These are phyloP conservation scores for Sinosuthora webbiana DNA, from an alignment of 2,113 vertebrate species.

Conservation along the genomic window DNA sequence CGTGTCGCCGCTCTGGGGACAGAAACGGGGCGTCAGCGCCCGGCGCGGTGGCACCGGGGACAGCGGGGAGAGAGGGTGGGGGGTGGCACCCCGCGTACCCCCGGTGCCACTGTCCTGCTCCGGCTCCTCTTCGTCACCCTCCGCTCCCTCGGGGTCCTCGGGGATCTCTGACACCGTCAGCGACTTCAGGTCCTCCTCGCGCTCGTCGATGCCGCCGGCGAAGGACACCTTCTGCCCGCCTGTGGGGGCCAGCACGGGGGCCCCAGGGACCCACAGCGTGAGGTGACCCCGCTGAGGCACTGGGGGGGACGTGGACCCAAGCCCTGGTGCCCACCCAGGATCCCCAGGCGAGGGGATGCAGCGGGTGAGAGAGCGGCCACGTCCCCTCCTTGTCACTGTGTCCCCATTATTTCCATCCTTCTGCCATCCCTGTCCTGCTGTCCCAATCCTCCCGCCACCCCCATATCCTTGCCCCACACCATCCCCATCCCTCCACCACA, in stretches of 20 bases:
- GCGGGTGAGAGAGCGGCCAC: accelerated
- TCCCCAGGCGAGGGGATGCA: neutral
- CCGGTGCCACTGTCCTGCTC: slow-evolving; percentile 3
- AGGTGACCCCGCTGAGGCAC: accelerated
- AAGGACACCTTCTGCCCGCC: slow-evolving; percentile 65
- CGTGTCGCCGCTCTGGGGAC: slow-evolving; percentile 19
- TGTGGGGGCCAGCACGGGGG: neutral
- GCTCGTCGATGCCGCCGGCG: slow-evolving; percentile 51
- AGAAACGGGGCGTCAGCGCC: accelerated
- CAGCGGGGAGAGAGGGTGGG: accelerated
- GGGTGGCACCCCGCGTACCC: neutral
- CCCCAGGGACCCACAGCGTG: neutral
- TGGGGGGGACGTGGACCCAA: accelerated
- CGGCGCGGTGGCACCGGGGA: neutral
- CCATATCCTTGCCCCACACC: too few relatives aligned
- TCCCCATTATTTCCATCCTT: accelerated
- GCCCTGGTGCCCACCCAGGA: neutral
- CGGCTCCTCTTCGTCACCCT: slow-evolving; percentile 2
- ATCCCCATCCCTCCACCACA: neutral
- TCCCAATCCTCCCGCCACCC: too few relatives aligned
- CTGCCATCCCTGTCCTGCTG: neutral
- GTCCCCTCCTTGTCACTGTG: accelerated
- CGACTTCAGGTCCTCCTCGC: neutral
- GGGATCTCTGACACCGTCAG: slow-evolving; percentile 43
- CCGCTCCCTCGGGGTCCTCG: slow-evolving; percentile 20